Conservation (phyloP, 2,888 invertebrate genomes). For the Oxyteleia sp. region DNA sequence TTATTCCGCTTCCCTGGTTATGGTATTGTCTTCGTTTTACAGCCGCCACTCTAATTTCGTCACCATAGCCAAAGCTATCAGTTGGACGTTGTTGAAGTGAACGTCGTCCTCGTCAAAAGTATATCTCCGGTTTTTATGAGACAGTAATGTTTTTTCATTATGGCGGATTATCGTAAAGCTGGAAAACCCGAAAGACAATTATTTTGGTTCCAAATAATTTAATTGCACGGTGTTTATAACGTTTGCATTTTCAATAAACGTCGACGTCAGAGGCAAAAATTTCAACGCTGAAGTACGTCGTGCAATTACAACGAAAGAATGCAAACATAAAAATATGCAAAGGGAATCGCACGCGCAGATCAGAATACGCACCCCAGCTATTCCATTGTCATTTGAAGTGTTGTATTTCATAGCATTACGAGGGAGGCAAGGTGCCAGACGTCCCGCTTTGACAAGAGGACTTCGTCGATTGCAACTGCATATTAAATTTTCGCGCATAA, state of each 20-base stretch:
- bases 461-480: conserved; percentile 60
- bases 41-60: conserved; percentile 52
- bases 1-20: conserved; percentile 31
- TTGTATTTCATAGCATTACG: conserved; percentile 45
- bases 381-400: conserved; percentile 57
- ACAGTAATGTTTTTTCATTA: conserved; percentile 62
- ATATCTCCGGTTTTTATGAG: conserved; percentile 64
- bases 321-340: conserved; percentile 52
- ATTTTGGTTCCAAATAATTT: background rate
- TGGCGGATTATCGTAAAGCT: conserved; percentile 57
- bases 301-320: conserved; percentile 41
- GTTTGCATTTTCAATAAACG: background rate
- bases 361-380: conserved; percentile 39
- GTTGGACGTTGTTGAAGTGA: background rate
- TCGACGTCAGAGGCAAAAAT: background rate
- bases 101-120: background rate
- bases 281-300: background rate
- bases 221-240: background rate
- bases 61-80: conserved; percentile 7
- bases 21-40: conserved; percentile 47
- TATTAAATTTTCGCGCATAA: conserved; percentile 66
- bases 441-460: conserved; percentile 29
- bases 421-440: conserved; percentile 47
- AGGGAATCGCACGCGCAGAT: conserved; percentile 29
- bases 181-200: background rate